phyloP scores from a whole-genome alignment of 1,140 invertebrate species.

The Leptinotarsa defecta region DNA sequence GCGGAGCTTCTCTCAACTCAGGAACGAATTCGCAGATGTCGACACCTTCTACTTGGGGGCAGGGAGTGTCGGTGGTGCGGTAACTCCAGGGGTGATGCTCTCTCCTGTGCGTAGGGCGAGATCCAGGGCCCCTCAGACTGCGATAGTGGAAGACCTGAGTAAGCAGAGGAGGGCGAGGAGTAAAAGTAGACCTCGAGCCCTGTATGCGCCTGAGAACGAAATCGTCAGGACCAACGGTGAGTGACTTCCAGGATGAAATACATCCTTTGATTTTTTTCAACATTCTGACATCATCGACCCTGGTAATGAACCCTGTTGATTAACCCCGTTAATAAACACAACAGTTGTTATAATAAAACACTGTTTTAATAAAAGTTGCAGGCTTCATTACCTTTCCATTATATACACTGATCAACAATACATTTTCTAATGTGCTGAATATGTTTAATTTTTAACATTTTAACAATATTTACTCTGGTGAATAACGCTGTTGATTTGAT shows the following conservation, averaged over 20 bases:
- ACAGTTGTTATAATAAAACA: too few relatives aligned
- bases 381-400: too few relatives aligned
- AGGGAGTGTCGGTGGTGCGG: constrained; percentile 58
- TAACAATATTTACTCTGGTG: too few relatives aligned
- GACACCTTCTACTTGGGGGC: constrained; percentile 85
- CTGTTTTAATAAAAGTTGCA: too few relatives aligned
- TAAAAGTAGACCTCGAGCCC: constrained; percentile 76
- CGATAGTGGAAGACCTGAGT: constrained; percentile 62
- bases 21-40: constrained; percentile 88
- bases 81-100: constrained; percentile 58
- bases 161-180: constrained; percentile 70
- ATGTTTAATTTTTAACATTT: too few relatives aligned
- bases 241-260: background rate
- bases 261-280: too few relatives aligned
- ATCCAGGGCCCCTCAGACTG: constrained; percentile 64
- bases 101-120: constrained; percentile 72
- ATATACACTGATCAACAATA: too few relatives aligned
- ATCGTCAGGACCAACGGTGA: constrained; percentile 74
- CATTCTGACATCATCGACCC: too few relatives aligned
- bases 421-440: too few relatives aligned
- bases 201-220: constrained; percentile 79
- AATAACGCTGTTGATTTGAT: too few relatives aligned
- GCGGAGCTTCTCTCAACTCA: constrained; percentile 87
- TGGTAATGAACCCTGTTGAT: too few relatives aligned
- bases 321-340: too few relatives aligned